phyloP scores from a whole-genome alignment of 1,140 invertebrate genomes.

The Dendrolimus punctatus region DNA sequence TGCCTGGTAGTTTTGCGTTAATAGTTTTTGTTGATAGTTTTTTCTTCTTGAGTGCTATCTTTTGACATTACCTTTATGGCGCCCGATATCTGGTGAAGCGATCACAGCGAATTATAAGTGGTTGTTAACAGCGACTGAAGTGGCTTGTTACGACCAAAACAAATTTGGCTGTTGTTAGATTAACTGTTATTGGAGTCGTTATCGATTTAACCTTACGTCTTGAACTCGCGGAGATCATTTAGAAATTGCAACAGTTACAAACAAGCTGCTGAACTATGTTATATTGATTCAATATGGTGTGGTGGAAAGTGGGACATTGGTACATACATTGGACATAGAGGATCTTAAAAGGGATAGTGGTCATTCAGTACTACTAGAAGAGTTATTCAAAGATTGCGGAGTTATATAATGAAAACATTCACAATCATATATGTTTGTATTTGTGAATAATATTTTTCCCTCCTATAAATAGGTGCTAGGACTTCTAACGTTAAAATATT shows the following conservation, averaged over 20 bases:
- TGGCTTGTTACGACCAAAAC: constrained; percentile 41
- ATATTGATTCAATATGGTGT: too few relatives aligned
- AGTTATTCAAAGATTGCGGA: too few relatives aligned
- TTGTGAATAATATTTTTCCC: too few relatives aligned
- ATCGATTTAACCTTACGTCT: constrained; percentile 13
- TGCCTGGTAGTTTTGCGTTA: constrained; percentile 39
- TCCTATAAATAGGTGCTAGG: too few relatives aligned
- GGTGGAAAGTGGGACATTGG: too few relatives aligned
- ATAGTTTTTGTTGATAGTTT: constrained; percentile 62
- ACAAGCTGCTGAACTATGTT: neutral
- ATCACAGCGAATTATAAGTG: constrained; percentile 60
- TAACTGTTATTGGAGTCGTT: constrained; percentile 20
- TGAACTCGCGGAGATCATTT: neutral
- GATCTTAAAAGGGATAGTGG: too few relatives aligned
- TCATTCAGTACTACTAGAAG: too few relatives aligned
- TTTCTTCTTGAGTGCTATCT: constrained; percentile 49
- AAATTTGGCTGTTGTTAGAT: constrained; percentile 36
- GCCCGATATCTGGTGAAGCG: constrained; percentile 42
- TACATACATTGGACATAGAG: too few relatives aligned
- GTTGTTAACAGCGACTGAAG: constrained; percentile 41
- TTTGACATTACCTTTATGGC: constrained; percentile 62
- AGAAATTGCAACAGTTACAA: constrained; percentile 1
- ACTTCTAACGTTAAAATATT: too few relatives aligned
- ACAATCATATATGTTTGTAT: too few relatives aligned
- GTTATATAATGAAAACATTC: too few relatives aligned